Conservation (phyloP, 1,140 invertebrate species). For the Zeugodacus cucurbitae region DNA sequence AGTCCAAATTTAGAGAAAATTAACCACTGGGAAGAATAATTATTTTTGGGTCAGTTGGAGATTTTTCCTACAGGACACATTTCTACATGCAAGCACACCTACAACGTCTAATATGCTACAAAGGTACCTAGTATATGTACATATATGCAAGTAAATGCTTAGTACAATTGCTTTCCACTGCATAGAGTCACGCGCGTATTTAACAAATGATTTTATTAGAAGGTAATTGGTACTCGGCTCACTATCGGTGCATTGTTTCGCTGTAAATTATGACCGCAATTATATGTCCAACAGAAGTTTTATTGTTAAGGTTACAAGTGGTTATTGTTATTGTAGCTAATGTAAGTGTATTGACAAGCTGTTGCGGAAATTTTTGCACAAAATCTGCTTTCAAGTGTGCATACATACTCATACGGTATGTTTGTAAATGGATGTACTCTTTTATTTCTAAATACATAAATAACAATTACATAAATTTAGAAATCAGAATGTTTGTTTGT, state of each 20-base stretch:
- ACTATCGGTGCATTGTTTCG: constrained; percentile 1
- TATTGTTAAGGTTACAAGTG: background rate
- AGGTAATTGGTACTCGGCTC: constrained; percentile 12
- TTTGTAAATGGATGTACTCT: background rate
- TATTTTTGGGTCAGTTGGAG: too few relatives aligned
- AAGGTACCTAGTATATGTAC: background rate
- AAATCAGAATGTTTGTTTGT: background rate
- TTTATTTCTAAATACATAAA: too few relatives aligned
- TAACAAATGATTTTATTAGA: constrained; percentile 32
- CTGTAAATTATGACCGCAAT: constrained; percentile 12
- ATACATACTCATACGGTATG: background rate
- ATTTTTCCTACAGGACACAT: too few relatives aligned
- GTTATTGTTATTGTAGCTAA: background rate
- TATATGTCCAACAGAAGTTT: background rate
- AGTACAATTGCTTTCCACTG: background rate
- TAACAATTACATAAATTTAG: too few relatives aligned
- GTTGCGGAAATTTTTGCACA: background rate
- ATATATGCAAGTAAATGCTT: background rate
- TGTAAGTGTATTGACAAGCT: background rate
- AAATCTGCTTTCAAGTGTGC: background rate
- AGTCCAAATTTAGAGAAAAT: too few relatives aligned
- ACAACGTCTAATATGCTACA: too few relatives aligned
- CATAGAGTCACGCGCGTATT: constrained; percentile 11
- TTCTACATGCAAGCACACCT: too few relatives aligned
- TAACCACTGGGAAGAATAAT: too few relatives aligned